Evolutionary conservation across 2,113 vertebrate genomes (phyloP), one percentile per base, ranked within the genome.

Genomic region (Notarius quadriscutis): DNA sequence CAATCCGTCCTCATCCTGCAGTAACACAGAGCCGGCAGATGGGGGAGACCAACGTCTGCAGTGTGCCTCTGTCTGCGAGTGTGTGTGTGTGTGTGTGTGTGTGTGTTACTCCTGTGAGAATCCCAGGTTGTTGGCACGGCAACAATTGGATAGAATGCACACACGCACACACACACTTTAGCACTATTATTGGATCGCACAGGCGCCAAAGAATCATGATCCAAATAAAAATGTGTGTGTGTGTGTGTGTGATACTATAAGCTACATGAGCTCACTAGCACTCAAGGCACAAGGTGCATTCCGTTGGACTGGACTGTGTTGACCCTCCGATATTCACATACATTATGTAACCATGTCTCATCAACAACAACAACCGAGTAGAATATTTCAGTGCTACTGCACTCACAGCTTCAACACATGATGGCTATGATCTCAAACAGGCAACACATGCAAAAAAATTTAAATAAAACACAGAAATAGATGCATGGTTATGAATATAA

Each of bases 141-240:
- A 72, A 72, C 69, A 72, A 41, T 71, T 71, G 41, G 69, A 71
- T 72, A 41, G 69, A 27, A 71, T 30, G 18, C 69, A 71, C 72
- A 50, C 72, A 50, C 18, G 11, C 71, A 17, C 14, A 34, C 27
- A 41, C 30, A 41, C 17, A 41, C n/a, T 74, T 20, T 20, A 41
- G 48, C 30, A 41, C 34, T 74, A 20, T 74, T 20, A 20, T 7
- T 71, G 27, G 14, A 71, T 34, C 27, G 7, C 34, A 25, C 17
- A 10, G 34, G 34, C 18, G 17, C 71, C 34, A 74, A 48, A 48
- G 34, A 74, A 69, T 30, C 34, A 74, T 74, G 34, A 74, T 74
- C 71, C 17, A 48, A 22, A 34, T 71, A 41, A 71, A 71, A 18
- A 7, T 15, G 27, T 30, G 30, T 41, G 30, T 72, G 30, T 41